Conservation (phyloP, 2,113 vertebrate species). For the Nettapus auritus region DNA sequence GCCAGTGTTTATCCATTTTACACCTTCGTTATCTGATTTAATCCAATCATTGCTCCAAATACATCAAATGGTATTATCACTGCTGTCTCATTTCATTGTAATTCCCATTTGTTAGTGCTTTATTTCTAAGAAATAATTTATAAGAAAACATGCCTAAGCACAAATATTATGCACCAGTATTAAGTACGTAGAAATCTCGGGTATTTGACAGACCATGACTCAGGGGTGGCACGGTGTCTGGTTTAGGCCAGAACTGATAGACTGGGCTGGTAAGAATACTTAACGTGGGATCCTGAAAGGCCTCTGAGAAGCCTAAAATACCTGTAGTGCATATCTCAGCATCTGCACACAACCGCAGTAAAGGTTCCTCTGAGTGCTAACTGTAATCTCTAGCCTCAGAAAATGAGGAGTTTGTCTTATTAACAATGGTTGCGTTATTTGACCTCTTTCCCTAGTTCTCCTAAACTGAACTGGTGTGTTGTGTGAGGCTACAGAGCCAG, state of each 20-base stretch:
- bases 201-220: not conserved
- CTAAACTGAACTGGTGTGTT: not conserved
- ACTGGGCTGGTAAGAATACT: not conserved
- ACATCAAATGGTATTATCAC: conserved; percentile 7
- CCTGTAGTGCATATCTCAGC: not conserved
- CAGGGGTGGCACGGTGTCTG: not conserved
- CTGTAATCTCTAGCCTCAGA: not conserved
- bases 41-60: conserved; percentile 10
- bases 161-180: not conserved
- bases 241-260: not conserved
- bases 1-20: conserved; percentile 11
- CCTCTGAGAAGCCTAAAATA: not conserved
- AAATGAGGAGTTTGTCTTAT: not conserved
- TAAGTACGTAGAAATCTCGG: not conserved
- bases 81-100: conserved; percentile 59
- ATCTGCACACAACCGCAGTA: not conserved
- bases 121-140: conserved; percentile 5
- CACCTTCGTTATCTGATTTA: conserved; percentile 60
- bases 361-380: not conserved
- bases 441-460: not conserved
- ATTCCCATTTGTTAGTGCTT: conserved; percentile 42
- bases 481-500: not conserved
- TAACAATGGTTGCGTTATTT: not conserved
- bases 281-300: not conserved
- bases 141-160: conserved; percentile 39